Base-by-base conservation (phyloP, 1,140 invertebrate genomes). In the Oryctes rhinoceros region DNA sequence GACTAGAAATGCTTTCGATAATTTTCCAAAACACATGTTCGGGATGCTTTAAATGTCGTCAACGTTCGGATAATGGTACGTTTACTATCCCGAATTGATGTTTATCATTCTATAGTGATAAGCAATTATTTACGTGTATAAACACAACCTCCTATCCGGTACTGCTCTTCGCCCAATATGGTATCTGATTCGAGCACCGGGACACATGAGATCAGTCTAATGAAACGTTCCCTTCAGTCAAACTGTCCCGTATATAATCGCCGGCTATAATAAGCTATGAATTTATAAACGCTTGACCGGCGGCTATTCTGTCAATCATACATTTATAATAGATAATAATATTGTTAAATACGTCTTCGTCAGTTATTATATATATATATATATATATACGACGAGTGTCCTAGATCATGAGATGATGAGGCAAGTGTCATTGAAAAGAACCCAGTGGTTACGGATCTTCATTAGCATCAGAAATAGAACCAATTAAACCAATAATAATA, bases 311-410 rank as follows among this genome's bases (percentile, higher is more conserved):
- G 65, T 71, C 65, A 71, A 71, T 71, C 65, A 71, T 71, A 24
- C 65, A 71, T 71, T 71, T 71, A 71, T 37, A 71, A 71, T 71
- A 71, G 65, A 30, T 71, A 71, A 62, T 62, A 62, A 71, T 71
- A 71, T 71, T 71, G 37, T 71, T 71, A 71, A 71, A 71, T 71
- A 71, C 24, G 65, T 71, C 65, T 71, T 37, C 65, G 65, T 71
- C 35, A 24, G 65, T 71, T 71, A 71, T 71, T 71, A n/a, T n/a
- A n/a, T 30, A 37, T 5, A 71, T 2, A 3, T 71, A 24, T 11
- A 37, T 71, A 24, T 35, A 15, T 71, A 24, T 71, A 24, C 65
- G 24, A 7, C 37, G 20, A 71, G 20, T 71, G 65, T 71, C 20
- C 65, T 35, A 71, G 65, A 71, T 71, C 35, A 71, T 11, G 35